Percentiles rank a stretch among this genome's conserved stretches.
Evolutionary conservation across 64 coral and sea anemone genomes (phyloP).

Genomic region (Acropora tenuis): DNA sequence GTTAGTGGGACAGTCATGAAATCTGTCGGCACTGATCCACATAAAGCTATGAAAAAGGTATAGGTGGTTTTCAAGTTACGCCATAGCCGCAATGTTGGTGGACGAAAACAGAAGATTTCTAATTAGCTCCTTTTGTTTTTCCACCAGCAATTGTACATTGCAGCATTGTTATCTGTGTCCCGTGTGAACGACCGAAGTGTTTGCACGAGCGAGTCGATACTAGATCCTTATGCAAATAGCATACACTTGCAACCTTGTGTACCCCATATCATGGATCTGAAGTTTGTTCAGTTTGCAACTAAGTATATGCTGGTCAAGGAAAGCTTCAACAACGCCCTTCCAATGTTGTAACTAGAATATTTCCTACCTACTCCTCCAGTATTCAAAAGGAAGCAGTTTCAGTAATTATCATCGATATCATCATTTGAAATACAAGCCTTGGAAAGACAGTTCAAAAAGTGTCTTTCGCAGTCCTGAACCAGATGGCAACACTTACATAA

Average conservation of each 20-base stretch:
- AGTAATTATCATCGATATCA: no score
- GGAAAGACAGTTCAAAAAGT: not conserved
- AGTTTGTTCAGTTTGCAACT: slow-evolving; percentile 56
- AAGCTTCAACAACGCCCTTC: slow-evolving; percentile 22
- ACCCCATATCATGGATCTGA: slow-evolving; percentile 51
- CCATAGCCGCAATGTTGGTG: no score
- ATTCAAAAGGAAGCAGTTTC: not conserved
- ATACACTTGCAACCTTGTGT: slow-evolving; percentile 18
- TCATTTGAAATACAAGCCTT: not conserved
- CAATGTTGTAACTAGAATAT: slow-evolving; percentile 28
- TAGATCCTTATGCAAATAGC: slow-evolving; percentile 65
- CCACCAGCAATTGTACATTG: no score
- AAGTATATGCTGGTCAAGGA: slow-evolving; percentile 20
- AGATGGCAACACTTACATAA: not conserved
- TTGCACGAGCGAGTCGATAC: slow-evolving; percentile 51
- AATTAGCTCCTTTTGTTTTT: no score
- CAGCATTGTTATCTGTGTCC: no score
- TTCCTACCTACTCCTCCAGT: not conserved
- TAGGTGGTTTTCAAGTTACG: no score
- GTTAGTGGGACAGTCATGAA: slow-evolving; percentile 28
- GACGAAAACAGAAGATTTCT: no score
- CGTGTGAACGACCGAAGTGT: not conserved
- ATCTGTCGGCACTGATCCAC: no score
- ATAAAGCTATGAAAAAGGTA: not conserved
- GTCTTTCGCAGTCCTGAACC: not conserved